Evolutionary conservation across 2,113 vertebrate genomes (phyloP).

Genomic region (Gavia stellata): DNA sequence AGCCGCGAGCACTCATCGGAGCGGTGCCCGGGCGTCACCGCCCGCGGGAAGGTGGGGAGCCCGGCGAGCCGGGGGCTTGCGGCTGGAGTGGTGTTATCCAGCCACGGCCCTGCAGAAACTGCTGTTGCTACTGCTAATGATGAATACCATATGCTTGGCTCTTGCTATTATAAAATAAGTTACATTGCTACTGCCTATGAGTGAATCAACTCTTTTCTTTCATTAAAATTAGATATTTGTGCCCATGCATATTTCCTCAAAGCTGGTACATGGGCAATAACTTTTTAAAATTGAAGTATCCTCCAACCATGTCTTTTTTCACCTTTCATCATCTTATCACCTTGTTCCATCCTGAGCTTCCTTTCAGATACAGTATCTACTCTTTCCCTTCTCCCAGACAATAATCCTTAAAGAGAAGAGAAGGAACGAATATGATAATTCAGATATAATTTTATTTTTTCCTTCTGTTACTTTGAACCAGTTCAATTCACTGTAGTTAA

Average conservation of each 20-base stretch:
- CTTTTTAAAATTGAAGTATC: background rate
- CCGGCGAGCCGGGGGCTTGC: background rate
- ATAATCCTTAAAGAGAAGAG: background rate
- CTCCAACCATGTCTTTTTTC: background rate
- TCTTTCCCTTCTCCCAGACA: background rate
- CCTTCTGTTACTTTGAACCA: background rate
- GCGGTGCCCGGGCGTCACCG: constrained; percentile 1
- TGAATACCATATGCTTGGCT: constrained; percentile 76
- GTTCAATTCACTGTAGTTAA: background rate
- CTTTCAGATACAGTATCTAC: background rate
- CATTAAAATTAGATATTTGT: background rate
- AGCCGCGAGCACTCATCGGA: background rate
- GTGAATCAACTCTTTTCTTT: constrained; percentile 39
- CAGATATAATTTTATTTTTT: background rate
- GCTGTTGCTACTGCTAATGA: constrained; percentile 71
- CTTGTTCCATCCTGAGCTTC: background rate
- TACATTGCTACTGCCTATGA: background rate
- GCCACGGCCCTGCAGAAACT: constrained; percentile 48
- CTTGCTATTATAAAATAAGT: constrained; percentile 17
- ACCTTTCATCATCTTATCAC: background rate
- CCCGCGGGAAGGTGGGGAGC: constrained; percentile 39
- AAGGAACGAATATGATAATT: background rate
- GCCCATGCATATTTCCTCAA: background rate
- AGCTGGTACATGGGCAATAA: background rate
- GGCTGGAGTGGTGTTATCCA: constrained; percentile 32